Percentiles rank a stretch among this genome's conserved stretches.
Evolutionary conservation across 1,140 invertebrate species (phyloP).

Genomic region (Drosophila serrata): DNA sequence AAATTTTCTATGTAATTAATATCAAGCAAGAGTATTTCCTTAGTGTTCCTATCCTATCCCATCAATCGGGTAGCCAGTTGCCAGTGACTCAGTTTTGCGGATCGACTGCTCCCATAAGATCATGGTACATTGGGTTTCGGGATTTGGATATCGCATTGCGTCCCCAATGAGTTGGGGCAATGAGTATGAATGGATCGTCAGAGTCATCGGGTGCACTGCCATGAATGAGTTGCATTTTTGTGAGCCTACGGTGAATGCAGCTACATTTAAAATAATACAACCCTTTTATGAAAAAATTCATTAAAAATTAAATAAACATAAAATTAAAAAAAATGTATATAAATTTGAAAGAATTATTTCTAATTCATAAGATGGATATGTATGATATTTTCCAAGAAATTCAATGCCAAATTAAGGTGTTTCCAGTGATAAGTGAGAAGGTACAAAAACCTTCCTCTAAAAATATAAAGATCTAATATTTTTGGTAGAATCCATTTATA

Average conservation of each 20-base stretch:
- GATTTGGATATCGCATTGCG: constrained; percentile 15
- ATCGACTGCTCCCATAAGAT: constrained; percentile 63
- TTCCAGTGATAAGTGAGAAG: too few species aligned
- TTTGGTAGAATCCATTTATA: not conserved
- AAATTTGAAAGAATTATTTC: too few species aligned
- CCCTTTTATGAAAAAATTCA: too few species aligned
- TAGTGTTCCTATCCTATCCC: not conserved
- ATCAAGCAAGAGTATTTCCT: not conserved
- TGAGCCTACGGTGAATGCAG: constrained; percentile 1
- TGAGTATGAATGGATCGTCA: constrained; percentile 46
- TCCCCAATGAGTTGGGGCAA: constrained; percentile 17
- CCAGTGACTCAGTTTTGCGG: constrained; percentile 34
- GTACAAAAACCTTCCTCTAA: too few species aligned
- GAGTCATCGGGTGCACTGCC: not conserved
- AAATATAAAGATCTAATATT: not conserved
- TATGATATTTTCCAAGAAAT: too few species aligned
- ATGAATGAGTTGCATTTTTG: constrained; percentile 35
- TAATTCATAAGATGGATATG: too few species aligned
- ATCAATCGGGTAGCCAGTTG: not conserved
- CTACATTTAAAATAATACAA: not conserved
- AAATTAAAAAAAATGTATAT: too few species aligned
- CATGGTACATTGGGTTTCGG: constrained; percentile 65
- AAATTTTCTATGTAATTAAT: not conserved
- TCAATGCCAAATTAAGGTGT: too few species aligned
- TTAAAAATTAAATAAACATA: too few species aligned